phyloP scores from a whole-genome alignment of 2,888 invertebrate species.

The Dicyrtoma fusca region DNA sequence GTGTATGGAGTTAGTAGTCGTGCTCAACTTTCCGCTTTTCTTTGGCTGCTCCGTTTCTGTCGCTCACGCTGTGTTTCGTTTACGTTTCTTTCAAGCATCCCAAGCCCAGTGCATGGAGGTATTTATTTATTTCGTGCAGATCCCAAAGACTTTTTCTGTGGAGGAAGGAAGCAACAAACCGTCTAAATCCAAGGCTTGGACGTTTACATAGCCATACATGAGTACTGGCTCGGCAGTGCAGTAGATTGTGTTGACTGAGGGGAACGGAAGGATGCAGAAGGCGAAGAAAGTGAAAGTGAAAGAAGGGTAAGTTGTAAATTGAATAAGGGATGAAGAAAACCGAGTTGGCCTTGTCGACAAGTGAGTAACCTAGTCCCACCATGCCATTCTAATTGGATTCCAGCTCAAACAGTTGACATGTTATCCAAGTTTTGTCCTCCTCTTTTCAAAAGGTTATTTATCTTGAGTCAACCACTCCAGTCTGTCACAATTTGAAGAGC shows the following conservation, averaged over 20 bases:
- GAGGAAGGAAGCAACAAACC: no score
- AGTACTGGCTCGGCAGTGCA: no score
- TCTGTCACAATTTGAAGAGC: background rate
- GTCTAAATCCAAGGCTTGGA: no score
- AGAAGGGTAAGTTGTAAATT: conserved; percentile 35
- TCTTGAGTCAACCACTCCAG: conserved; percentile 25
- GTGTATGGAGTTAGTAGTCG: no score
- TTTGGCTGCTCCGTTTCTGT: no score
- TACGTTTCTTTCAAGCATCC: no score
- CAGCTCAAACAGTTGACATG: conserved; percentile 39
- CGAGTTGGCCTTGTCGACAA: conserved; percentile 29
- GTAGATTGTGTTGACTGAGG: background rate
- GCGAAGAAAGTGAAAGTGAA: background rate
- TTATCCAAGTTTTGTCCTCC: conserved; percentile 37
- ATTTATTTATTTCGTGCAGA: no score
- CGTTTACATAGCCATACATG: no score
- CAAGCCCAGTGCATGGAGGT: no score
- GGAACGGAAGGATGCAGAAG: conserved; percentile 18
- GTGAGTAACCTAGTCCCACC: conserved; percentile 27
- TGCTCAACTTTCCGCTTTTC: no score
- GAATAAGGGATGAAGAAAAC: conserved; percentile 35
- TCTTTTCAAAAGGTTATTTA: conserved; percentile 38
- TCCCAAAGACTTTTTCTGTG: no score
- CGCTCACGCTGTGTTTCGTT: no score
- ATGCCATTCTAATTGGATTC: conserved; percentile 39